Base-by-base conservation (phyloP, 2,113 vertebrate species). In the Sapajus apella region DNA sequence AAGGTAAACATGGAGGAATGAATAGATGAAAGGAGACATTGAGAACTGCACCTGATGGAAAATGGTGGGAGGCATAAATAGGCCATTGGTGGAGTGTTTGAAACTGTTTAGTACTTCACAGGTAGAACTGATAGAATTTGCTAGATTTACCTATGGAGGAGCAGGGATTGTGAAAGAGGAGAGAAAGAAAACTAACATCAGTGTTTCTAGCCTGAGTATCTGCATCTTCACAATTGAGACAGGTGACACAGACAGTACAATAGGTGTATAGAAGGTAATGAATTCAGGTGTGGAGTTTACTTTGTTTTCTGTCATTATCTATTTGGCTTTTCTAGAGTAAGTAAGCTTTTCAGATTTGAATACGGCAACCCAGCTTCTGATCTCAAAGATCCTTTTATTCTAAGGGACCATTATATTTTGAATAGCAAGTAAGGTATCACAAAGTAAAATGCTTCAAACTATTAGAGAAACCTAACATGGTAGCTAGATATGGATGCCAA, bases 291-390 rank as follows among this genome's bases (percentile, higher is more conserved):
- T 37, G 2, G 11, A 30, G 25, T 56, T 37, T 23, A 25, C 14
- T 52, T 27, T 40, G 32, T 13, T 70, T 73, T 73, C 12, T 73
- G 1, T 47, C 77, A 25, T 94, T 37, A 75, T 88, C 55, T 81
- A 58, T 37, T 76, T 56, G 68, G 0, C 23, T 58, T 95, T 97
- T 87, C 58, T 80, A 83, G 87, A 96, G 70, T 14, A 90, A 20
- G 61, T 0, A 3, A 87, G 55, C 40, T 93, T 96, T 97, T 88
- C 66, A 90, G 43, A 88, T 66, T 75, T 73, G 87, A 93, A 80
- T 55, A 27, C 37, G 61, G 7, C 43, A 72, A 3, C 50, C 58
- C 76, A 17, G 56, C 45, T 77, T 86, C 3, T 84, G 73, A 77
- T 58, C 30, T 5, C 6, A n/a, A 23, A 20, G 37, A 45, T 35